Percentiles rank a stretch among this genome's conserved stretches.
These are phyloP conservation scores for Pempheris klunzingeri DNA, from an alignment of 2,797 vertebrate genomes.

Conservation along the genomic window DNA sequence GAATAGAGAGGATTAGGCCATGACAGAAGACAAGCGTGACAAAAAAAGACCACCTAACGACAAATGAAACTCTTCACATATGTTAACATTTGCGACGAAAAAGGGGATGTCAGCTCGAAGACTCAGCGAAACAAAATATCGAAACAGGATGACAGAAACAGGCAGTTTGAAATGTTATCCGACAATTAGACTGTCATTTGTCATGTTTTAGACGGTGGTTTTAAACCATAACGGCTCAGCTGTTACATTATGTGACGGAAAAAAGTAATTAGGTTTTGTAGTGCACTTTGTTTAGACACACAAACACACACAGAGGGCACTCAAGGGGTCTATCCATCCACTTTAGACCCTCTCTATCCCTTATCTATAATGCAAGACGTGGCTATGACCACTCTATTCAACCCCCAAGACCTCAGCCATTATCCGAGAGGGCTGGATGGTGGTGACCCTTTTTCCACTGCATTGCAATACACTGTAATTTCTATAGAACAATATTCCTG, in stretches of 20 bases:
- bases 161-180: not conserved
- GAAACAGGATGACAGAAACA: not conserved
- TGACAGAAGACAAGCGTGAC: not conserved
- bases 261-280: constrained; percentile 42
- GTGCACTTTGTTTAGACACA: constrained; percentile 50
- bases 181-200: not conserved
- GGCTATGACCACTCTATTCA: constrained; percentile 55
- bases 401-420: constrained; percentile 44
- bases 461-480: not conserved
- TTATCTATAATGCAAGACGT: constrained; percentile 75
- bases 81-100: rapidly evolving
- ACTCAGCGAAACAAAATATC: not conserved
- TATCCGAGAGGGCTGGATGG: constrained; percentile 7
- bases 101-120: not conserved
- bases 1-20: not conserved
- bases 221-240: constrained; percentile 17
- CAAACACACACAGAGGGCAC: constrained; percentile 48
- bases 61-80: not conserved
- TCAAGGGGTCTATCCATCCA: constrained; percentile 63
- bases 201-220: not conserved
- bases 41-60: no score
- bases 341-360: constrained; percentile 65
- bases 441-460: constrained; percentile 30
- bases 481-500: not conserved
- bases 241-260: constrained; percentile 21